phyloP scores from a whole-genome alignment of 2,797 vertebrate genomes.

The Acipenser oxyrinchus region DNA sequence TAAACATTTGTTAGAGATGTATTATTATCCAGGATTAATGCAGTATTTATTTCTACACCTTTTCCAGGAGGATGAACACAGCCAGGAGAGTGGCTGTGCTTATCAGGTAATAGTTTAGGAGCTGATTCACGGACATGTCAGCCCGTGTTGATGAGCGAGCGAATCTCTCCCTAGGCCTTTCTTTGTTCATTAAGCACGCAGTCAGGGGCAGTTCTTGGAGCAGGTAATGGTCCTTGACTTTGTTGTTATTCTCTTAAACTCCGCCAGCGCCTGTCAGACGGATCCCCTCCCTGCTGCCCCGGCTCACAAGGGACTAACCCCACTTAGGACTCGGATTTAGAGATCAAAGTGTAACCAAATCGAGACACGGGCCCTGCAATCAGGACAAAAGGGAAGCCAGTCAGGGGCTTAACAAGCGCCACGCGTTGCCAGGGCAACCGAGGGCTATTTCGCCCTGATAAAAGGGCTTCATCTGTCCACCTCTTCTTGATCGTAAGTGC shows the following conservation, averaged over 20 bases:
- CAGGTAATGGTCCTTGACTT: not conserved
- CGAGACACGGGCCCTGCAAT: not conserved
- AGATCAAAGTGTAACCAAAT: not conserved
- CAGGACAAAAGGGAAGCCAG: not conserved
- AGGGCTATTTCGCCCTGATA: not conserved
- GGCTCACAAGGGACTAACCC: not conserved
- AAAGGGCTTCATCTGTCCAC: not conserved
- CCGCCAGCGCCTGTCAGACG: not conserved
- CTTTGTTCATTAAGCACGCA: too few relatives aligned
- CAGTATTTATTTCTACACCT: too few relatives aligned
- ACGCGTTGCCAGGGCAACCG: not conserved
- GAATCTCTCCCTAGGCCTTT: too few relatives aligned
- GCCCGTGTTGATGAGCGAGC: too few relatives aligned
- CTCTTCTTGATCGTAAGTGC: too few relatives aligned
- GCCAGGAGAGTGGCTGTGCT: too few relatives aligned
- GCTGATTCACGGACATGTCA: too few relatives aligned
- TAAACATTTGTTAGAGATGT: too few relatives aligned
- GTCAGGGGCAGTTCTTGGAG: not conserved
- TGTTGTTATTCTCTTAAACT: not conserved
- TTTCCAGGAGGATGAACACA: too few relatives aligned
- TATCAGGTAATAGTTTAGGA: too few relatives aligned
- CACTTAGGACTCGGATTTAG: not conserved
- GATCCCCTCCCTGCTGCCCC: not conserved
- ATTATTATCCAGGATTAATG: too few relatives aligned
- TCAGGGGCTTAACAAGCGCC: not conserved